These are phyloP conservation scores for Phaenicophaeus curvirostris DNA, from an alignment of 2,797 vertebrate species.

Conservation along the genomic window DNA sequence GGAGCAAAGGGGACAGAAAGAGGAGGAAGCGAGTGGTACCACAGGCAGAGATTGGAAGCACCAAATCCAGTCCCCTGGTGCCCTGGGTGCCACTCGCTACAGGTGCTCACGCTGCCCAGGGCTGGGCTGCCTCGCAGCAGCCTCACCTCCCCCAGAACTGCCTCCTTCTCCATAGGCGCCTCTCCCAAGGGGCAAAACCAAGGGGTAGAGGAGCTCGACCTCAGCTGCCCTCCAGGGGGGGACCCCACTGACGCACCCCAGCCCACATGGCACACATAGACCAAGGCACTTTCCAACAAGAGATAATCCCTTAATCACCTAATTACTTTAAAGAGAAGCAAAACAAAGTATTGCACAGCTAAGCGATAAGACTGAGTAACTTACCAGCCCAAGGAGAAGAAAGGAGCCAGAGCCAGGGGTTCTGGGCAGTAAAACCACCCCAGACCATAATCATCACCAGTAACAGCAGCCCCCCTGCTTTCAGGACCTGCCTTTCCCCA, in stretches of 20 bases:
- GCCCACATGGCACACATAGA: fast-evolving
- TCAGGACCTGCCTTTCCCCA: fast-evolving
- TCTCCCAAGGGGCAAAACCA: fast-evolving
- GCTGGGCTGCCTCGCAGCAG: background rate
- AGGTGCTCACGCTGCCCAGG: fast-evolving
- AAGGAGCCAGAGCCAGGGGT: background rate
- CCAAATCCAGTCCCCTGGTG: background rate
- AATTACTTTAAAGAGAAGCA: background rate
- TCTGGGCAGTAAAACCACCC: background rate
- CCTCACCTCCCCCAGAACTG: no score
- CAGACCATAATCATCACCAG: background rate
- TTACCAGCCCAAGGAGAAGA: background rate
- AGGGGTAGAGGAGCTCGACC: background rate
- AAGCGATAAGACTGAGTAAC: background rate
- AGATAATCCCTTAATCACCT: background rate
- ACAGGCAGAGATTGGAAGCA: background rate
- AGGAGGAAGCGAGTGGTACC: fast-evolving
- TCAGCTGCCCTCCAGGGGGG: background rate
- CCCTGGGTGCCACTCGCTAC: background rate
- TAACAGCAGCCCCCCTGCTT: background rate
- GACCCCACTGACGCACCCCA: background rate
- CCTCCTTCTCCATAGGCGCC: no score
- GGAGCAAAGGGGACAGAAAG: fast-evolving
- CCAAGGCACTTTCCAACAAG: background rate
- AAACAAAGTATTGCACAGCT: background rate